Conservation (phyloP, 1,140 invertebrate genomes). For the Oncopeltus fasciatus region DNA sequence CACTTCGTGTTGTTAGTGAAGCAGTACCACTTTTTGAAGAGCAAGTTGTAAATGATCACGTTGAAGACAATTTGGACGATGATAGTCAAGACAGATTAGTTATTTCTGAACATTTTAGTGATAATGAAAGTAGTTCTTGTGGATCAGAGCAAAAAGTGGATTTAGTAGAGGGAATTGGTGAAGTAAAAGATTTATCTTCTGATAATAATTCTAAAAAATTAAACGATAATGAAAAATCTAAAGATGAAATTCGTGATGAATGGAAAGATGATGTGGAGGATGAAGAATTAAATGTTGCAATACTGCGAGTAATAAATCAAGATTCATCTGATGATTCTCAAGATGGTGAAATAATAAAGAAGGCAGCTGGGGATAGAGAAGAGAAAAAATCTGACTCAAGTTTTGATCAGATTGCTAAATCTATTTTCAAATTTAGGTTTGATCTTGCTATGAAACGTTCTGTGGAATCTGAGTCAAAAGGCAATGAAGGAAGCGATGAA, state of each 20-base stretch:
- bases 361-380: no score
- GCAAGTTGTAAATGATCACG: constrained; percentile 1
- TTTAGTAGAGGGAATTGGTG: neutral
- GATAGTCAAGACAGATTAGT: constrained; percentile 10
- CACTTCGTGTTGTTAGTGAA: constrained; percentile 7
- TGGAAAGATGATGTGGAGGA: constrained; percentile 11
- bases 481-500: constrained; percentile 76
- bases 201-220: neutral
- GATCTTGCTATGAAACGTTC: neutral
- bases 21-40: neutral
- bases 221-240: neutral
- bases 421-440: neutral
- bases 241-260: constrained; percentile 11
- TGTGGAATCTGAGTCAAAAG: constrained; percentile 31
- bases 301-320: constrained; percentile 12
- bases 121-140: constrained; percentile 2
- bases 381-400: constrained; percentile 14
- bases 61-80: constrained; percentile 27
- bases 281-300: constrained; percentile 14
- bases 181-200: neutral
- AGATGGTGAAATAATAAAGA: constrained; percentile 1
- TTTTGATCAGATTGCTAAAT: no score
- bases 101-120: constrained; percentile 33
- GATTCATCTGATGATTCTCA: constrained; percentile 13
- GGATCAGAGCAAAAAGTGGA: neutral